These are phyloP conservation scores for Fregetta grallaria DNA, from an alignment of 2,113 vertebrate genomes.

Conservation along the genomic window DNA sequence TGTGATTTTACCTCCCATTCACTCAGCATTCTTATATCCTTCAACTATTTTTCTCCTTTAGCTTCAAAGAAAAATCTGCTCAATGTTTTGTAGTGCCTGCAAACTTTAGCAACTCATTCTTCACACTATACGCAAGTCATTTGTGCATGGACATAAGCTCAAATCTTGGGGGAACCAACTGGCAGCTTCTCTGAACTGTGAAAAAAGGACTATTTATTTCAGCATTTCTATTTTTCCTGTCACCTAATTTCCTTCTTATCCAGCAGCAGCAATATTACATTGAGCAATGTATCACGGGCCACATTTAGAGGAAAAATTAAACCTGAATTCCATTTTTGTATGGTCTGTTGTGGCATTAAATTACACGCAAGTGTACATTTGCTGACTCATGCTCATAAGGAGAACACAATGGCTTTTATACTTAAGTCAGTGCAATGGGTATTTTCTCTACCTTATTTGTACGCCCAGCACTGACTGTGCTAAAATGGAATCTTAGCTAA, in stretches of 20 bases:
- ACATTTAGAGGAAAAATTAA: not conserved
- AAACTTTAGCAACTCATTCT: not conserved
- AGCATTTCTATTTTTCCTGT: not conserved
- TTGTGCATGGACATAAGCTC: not conserved
- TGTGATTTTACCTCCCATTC: not conserved
- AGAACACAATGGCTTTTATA: not conserved
- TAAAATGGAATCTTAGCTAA: not conserved
- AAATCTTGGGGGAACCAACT: not conserved
- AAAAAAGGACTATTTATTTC: not conserved
- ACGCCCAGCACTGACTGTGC: not conserved
- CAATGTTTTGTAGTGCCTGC: not conserved
- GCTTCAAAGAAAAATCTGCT: not conserved
- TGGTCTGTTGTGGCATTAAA: not conserved
- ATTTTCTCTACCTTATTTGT: not conserved
- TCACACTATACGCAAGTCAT: not conserved
- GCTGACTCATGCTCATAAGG: not conserved
- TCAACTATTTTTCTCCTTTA: not conserved
- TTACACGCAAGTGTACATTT: not conserved
- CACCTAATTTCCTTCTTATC: not conserved
- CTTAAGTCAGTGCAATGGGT: not conserved
- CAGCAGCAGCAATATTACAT: not conserved
- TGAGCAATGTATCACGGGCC: not conserved
- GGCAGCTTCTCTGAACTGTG: not conserved
- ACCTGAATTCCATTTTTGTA: not conserved
- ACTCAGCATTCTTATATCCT: not conserved